These are phyloP conservation scores for Clarias pachynema DNA, from an alignment of 2,797 vertebrate genomes.

Conservation along the genomic window DNA sequence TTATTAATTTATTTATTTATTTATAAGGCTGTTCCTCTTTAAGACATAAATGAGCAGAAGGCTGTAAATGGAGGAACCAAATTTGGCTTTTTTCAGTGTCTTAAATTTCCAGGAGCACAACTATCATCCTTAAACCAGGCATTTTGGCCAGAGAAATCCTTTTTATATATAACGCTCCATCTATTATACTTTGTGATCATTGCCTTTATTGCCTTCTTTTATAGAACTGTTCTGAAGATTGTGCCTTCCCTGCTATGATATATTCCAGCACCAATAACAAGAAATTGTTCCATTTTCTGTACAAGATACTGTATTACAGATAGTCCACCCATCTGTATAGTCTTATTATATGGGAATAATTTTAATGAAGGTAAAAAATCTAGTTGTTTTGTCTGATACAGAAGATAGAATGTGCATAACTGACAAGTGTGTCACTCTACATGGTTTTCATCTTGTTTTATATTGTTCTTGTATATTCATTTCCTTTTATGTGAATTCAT, in stretches of 20 bases:
- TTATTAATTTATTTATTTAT: neutral
- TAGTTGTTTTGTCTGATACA: neutral
- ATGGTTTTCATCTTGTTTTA: neutral
- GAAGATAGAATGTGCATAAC: neutral
- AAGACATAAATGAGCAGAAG: neutral
- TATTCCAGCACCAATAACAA: conserved; percentile 44
- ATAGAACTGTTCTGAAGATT: conserved; percentile 42
- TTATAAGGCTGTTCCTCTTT: neutral
- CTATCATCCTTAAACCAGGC: conserved; percentile 26
- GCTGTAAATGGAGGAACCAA: neutral
- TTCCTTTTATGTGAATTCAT: neutral
- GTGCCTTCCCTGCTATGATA: conserved; percentile 38
- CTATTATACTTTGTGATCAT: conserved; percentile 50
- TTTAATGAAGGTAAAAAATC: neutral
- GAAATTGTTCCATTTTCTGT: conserved; percentile 14
- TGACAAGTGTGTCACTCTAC: neutral
- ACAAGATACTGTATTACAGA: conserved; percentile 23
- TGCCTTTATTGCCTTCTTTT: conserved; percentile 53
- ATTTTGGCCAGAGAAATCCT: conserved; percentile 41
- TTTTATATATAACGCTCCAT: conserved; percentile 42
- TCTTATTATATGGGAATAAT: neutral
- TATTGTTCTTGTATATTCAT: neutral
- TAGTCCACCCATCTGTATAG: neutral
- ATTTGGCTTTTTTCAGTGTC: conserved; percentile 9
- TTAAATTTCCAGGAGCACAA: conserved; percentile 13